Base-by-base conservation (phyloP, 2,797 vertebrate species). In the Mus caroli region DNA sequence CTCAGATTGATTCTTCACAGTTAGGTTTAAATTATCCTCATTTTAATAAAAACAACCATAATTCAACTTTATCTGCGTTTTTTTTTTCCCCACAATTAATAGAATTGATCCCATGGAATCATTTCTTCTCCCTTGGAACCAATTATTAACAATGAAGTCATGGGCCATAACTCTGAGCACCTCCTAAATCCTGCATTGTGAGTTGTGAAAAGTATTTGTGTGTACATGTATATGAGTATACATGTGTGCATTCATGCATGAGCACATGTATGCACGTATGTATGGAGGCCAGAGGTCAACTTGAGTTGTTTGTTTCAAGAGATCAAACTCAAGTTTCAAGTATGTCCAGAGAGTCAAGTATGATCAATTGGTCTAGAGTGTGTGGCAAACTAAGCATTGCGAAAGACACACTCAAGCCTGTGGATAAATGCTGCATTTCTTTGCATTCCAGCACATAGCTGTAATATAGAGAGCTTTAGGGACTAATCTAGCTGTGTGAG, bases 1-100 rank as follows among this genome's bases (percentile, higher is more conserved):
- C 43, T 69, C 60, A 58, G 43, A n/a, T 28, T 40, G 20, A 67
- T 84, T 67, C 67, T n/a, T 56, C 64, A 20, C 7, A 26, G 22
- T 94, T 34, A 58, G 9, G 3, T 54, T 26, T 43, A 78, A 96
- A 58, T 73, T 60, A 52, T 73, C 90, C 82, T 80, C 19, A 37
- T 64, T 93, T 92, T 56, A 85, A 88, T 64, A 79, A 83, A 88
- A 94, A 88, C 26, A 19, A 28, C 69, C 34, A 26, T 26, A 87
- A 71, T 58, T 91, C 24, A 69, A 62, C 69, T 91, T 83, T 71
- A 50, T 20, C 19, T 34, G 22, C 8, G 4, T 50, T 56, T 43
- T 24, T 83, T 60, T 50, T 73, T 67, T 50, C 58, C 62, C 20
- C 71, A 64, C 31, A 34, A 28, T 40, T 86, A 73, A 37, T 28